These are phyloP conservation scores for Chloroclystis v-ata DNA, from an alignment of 2,888 invertebrate species.

Conservation along the genomic window DNA sequence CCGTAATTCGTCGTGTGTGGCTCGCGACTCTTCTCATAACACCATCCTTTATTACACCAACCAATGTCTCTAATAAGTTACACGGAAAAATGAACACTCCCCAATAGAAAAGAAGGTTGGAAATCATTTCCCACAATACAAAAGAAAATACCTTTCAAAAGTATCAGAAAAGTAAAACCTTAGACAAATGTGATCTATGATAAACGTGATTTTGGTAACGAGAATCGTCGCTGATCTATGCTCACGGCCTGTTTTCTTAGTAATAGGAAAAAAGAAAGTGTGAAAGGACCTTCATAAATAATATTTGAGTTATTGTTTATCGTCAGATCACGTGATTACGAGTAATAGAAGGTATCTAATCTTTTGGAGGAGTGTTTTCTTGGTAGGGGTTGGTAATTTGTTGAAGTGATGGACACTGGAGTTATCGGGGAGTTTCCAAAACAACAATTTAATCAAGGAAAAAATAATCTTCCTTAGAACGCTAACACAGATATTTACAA, in stretches of 20 bases:
- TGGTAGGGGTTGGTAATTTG: slow-evolving; percentile 49
- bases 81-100: slow-evolving; percentile 39
- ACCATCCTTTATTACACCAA: slow-evolving; percentile 46
- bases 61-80: slow-evolving; percentile 32
- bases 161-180: slow-evolving; percentile 55
- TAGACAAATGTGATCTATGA: slow-evolving; percentile 76
- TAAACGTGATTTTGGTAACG: slow-evolving; percentile 76
- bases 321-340: slow-evolving; percentile 71
- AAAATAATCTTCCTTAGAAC: neutral
- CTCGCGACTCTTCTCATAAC: slow-evolving; percentile 62
- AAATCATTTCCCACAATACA: slow-evolving; percentile 24
- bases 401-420: slow-evolving; percentile 22
- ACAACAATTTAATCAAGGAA: neutral
- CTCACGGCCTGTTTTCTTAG: slow-evolving; percentile 58
- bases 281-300: slow-evolving; percentile 64
- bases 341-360: slow-evolving; percentile 61
- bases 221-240: slow-evolving; percentile 65
- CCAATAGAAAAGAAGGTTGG: slow-evolving; percentile 30
- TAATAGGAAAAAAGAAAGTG: slow-evolving; percentile 59
- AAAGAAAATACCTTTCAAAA: slow-evolving; percentile 34
- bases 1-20: slow-evolving; percentile 76
- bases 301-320: slow-evolving; percentile 73
- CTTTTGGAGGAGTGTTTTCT: slow-evolving; percentile 66
- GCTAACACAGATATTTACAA: no score
- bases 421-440: neutral